These are phyloP conservation scores for Passer domesticus DNA, from an alignment of 2,113 vertebrate species.

Conservation along the genomic window DNA sequence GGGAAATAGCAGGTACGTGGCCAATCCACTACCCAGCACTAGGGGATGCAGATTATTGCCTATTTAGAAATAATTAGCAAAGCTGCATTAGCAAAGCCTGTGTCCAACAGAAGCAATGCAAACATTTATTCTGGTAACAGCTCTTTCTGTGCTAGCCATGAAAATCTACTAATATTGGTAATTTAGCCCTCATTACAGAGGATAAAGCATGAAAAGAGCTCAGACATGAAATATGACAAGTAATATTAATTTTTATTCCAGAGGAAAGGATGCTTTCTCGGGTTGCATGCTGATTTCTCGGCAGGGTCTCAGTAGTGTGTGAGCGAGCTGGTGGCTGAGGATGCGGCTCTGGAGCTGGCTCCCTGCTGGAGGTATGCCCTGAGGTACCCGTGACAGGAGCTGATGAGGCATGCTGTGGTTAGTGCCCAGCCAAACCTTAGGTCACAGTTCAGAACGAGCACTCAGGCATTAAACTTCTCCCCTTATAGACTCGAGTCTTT, in stretches of 20 bases:
- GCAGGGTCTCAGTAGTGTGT: slow-evolving; percentile 77
- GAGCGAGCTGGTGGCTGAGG: slow-evolving; percentile 77
- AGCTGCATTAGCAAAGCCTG: slow-evolving; percentile 88
- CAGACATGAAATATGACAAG: slow-evolving; percentile 92
- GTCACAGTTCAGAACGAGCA: slow-evolving; percentile 77
- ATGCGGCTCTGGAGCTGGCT: slow-evolving; percentile 69
- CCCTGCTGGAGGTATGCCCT: slow-evolving; percentile 77
- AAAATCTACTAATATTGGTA: slow-evolving; percentile 93
- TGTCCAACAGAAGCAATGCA: slow-evolving; percentile 88
- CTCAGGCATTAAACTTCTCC: slow-evolving; percentile 71
- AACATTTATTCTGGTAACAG: slow-evolving; percentile 91
- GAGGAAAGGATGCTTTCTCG: slow-evolving; percentile 86
- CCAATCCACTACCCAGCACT: slow-evolving; percentile 88
- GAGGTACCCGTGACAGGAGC: slow-evolving; percentile 74
- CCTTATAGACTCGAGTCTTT: slow-evolving; percentile 17
- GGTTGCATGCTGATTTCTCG: slow-evolving; percentile 85
- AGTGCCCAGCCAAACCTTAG: slow-evolving; percentile 79
- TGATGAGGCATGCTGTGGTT: slow-evolving; percentile 81
- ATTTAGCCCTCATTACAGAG: slow-evolving; percentile 90
- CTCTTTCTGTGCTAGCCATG: slow-evolving; percentile 92
- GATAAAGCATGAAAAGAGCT: slow-evolving; percentile 92
- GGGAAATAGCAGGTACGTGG: slow-evolving; percentile 89
- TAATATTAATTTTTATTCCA: slow-evolving; percentile 92
- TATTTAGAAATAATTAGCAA: slow-evolving; percentile 93
- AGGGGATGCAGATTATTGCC: slow-evolving; percentile 91